These are phyloP conservation scores for Aepyceros melampus DNA, from an alignment of 2,113 vertebrate genomes.

Conservation along the genomic window DNA sequence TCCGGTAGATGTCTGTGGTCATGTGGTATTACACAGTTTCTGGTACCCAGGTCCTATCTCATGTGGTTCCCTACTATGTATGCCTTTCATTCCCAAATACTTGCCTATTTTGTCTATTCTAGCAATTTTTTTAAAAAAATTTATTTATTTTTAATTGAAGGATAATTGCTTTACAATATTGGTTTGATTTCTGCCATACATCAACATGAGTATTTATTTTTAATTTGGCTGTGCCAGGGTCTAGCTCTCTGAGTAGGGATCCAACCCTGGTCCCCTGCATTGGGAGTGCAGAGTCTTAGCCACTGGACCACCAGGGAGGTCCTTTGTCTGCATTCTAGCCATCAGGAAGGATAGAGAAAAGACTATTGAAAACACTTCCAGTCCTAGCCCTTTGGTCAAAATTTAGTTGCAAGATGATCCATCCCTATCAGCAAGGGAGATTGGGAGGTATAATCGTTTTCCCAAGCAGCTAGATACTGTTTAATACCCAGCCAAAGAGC, in stretches of 20 bases:
- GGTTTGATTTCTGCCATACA: not conserved
- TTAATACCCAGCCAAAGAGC: not conserved
- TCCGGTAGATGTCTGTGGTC: not conserved
- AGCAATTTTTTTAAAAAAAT: not conserved
- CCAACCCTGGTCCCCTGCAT: not conserved
- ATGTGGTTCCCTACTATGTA: not conserved
- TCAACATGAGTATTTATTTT: not conserved
- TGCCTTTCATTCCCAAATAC: not conserved
- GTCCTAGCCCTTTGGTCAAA: not conserved
- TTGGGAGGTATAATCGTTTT: not conserved
- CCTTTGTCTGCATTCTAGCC: not conserved
- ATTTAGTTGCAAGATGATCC: not conserved
- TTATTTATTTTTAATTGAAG: not conserved
- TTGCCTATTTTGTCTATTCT: not conserved
- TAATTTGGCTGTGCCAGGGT: not conserved
- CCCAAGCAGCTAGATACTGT: not conserved
- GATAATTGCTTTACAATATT: not conserved
- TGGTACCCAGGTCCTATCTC: not conserved
- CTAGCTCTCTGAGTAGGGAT: not conserved
- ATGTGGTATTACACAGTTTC: not conserved
- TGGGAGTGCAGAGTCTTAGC: not conserved
- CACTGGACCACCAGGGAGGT: not conserved
- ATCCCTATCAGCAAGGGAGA: not conserved
- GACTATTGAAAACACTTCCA: not conserved
- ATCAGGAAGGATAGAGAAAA: not conserved